These are phyloP conservation scores for Achatina immaculata DNA, from an alignment of 1,140 invertebrate genomes.

Conservation along the genomic window DNA sequence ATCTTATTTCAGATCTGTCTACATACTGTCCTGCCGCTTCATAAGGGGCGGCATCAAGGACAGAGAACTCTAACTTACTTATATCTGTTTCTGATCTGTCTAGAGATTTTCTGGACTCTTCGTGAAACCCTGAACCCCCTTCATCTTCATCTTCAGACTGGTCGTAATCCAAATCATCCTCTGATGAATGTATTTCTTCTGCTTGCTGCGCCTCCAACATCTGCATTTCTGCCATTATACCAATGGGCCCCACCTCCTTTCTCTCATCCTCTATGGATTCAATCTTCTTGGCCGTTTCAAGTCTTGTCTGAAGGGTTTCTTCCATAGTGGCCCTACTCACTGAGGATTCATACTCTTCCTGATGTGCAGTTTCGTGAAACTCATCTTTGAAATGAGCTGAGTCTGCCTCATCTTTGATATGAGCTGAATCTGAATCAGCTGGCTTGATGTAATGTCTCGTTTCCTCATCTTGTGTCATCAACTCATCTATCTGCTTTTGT, in stretches of 20 bases:
- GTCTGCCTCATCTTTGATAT: too few species aligned
- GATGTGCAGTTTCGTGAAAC: background rate
- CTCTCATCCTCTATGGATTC: background rate
- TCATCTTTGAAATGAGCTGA: too few species aligned
- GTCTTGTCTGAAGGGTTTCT: background rate
- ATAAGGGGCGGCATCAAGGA: background rate
- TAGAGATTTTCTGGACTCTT: background rate
- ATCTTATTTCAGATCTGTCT: background rate
- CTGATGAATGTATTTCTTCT: conserved; percentile 17
- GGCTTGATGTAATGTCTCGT: too few species aligned
- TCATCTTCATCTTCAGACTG: conserved; percentile 33
- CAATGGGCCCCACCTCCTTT: background rate
- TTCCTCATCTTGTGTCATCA: too few species aligned
- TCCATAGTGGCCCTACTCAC: background rate
- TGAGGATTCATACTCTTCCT: background rate
- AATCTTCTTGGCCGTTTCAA: background rate
- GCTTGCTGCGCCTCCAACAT: conserved; percentile 15
- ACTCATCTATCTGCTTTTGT: too few species aligned
- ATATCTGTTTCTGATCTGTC: background rate
- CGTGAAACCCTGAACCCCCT: too few species aligned
- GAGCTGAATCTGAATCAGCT: too few species aligned
- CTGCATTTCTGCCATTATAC: conserved; percentile 34
- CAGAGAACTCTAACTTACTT: background rate
- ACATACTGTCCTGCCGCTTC: background rate
- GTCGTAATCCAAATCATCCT: conserved; percentile 40